Conservation (phyloP, 2,888 invertebrate species). For the Leptinotarsa juncta region DNA sequence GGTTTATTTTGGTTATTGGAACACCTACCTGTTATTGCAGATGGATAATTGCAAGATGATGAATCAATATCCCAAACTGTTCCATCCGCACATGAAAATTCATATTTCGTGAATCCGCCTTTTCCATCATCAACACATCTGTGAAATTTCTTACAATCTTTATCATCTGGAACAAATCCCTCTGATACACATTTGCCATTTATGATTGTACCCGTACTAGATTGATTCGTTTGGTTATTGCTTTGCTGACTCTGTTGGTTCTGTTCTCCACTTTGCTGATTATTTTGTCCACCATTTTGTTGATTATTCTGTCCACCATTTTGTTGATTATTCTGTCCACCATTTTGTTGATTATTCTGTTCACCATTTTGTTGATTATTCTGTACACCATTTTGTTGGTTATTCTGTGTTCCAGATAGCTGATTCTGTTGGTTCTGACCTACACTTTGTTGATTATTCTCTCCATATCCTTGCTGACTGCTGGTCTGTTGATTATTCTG, state of each 20-base stretch:
- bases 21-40: conserved; percentile 66
- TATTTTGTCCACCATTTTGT: conserved; percentile 34
- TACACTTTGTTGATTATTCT: conserved; percentile 32
- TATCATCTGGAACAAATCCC: conserved; percentile 77
- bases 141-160: conserved; percentile 81
- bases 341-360: conserved; percentile 43
- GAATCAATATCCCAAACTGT: conserved; percentile 81
- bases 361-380: conserved; percentile 35
- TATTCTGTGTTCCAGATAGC: neutral
- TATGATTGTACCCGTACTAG: conserved; percentile 27
- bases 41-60: conserved; percentile 79
- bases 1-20: conserved; percentile 26
- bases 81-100: conserved; percentile 81
- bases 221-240: conserved; percentile 25
- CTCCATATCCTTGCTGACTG: conserved; percentile 10
- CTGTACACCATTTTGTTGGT: conserved; percentile 30
- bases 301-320: conserved; percentile 37
- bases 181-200: conserved; percentile 68
- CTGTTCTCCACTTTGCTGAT: conserved; percentile 37
- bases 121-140: conserved; percentile 77
- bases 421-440: conserved; percentile 38
- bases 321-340: conserved; percentile 21
- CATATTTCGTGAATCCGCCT: conserved; percentile 73
- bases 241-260: conserved; percentile 24
- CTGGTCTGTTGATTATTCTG: conserved; percentile 29